Percentiles rank a stretch among this genome's conserved stretches.
Evolutionary conservation across 2,113 vertebrate species (phyloP).

Genomic region (Bagarius yarrelli): DNA sequence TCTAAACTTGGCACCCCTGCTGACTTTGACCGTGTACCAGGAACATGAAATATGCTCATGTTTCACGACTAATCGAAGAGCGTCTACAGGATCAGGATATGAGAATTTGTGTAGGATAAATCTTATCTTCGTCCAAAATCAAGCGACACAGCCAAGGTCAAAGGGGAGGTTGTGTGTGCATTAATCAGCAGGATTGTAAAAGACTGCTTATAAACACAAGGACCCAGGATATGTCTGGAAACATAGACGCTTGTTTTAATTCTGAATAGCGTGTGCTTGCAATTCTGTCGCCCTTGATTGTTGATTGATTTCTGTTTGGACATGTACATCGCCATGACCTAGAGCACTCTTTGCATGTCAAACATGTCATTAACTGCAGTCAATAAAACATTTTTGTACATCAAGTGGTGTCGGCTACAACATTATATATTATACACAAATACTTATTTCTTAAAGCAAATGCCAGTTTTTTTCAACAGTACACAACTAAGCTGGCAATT

Average conservation of each 20-base stretch:
- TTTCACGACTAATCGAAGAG: conserved; percentile 26
- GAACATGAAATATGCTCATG: neutral
- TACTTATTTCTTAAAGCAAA: no score
- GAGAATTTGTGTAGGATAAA: conserved; percentile 43
- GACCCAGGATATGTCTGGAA: conserved; percentile 1
- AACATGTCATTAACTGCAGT: conserved; percentile 57
- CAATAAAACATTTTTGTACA: no score
- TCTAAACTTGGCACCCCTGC: neutral
- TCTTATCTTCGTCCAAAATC: conserved; percentile 45
- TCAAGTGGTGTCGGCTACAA: neutral
- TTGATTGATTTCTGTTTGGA: conserved; percentile 76
- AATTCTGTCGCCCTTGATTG: conserved; percentile 57
- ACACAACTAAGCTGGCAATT: no score
- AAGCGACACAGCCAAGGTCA: conserved; percentile 66
- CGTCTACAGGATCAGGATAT: conserved; percentile 21
- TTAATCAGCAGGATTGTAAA: conserved; percentile 70
- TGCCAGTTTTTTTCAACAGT: no score
- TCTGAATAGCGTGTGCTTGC: conserved; percentile 49
- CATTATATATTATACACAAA: neutral
- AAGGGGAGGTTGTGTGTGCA: conserved; percentile 70
- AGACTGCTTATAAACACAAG: conserved; percentile 69
- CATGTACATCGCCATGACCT: conserved; percentile 54
- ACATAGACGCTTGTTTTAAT: conserved; percentile 35
- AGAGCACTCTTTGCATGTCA: conserved; percentile 68
- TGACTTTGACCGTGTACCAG: conserved; percentile 39